Evolutionary conservation across 2,113 vertebrate genomes (phyloP).

Genomic region (Podarcis muralis): DNA sequence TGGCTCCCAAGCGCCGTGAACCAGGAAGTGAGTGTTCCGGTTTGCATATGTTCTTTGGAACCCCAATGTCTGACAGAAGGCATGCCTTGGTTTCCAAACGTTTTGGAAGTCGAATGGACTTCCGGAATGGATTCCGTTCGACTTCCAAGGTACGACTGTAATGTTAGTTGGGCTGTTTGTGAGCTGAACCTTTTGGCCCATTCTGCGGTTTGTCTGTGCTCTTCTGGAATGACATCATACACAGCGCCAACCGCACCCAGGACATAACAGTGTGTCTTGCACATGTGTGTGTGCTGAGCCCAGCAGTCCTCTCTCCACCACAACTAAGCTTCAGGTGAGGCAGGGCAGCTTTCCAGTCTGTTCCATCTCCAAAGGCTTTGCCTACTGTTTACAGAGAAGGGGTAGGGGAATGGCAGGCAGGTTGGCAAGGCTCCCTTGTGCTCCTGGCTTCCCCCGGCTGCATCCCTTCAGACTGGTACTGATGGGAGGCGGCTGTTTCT

Average conservation of each 20-base stretch:
- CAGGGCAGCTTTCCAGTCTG: neutral
- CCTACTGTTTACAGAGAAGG: neutral
- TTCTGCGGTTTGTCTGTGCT: no score
- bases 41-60: no score
- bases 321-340: neutral
- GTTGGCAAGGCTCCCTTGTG: neutral
- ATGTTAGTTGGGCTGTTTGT: neutral
- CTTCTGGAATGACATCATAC: neutral
- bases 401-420: constrained; percentile 8
- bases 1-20: fast-evolving
- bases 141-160: no score
- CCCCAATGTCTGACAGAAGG: no score
- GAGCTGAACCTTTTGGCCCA: neutral
- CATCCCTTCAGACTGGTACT: constrained; percentile 60
- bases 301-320: neutral
- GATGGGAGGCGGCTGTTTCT: constrained; percentile 77
- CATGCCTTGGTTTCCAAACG: no score
- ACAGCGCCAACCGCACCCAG: no score
- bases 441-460: constrained; percentile 2
- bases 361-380: neutral
- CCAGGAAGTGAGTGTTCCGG: no score
- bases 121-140: no score
- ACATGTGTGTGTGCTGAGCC: neutral
- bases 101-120: no score
- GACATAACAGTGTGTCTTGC: neutral